A percentile compares a stretch with the other conserved stretches of the same genome.
phyloP scores from a whole-genome alignment of 2,888 invertebrate genomes.

The Saturnia japonica region DNA sequence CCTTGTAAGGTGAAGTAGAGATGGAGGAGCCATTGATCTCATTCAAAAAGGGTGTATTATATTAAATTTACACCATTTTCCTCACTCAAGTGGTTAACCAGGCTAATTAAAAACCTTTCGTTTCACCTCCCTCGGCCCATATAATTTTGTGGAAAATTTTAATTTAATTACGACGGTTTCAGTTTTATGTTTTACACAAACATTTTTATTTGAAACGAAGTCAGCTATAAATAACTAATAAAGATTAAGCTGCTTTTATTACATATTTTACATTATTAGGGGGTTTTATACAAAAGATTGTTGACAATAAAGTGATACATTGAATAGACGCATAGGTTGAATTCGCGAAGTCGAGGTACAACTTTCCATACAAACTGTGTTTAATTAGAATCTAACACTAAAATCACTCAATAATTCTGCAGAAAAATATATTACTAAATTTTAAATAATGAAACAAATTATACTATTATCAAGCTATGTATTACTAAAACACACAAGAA shows the following conservation, averaged over 20 bases:
- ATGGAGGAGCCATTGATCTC: slow-evolving; percentile 11
- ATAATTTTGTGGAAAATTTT: slow-evolving; percentile 22
- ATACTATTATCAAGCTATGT: no score
- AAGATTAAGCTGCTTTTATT: not conserved
- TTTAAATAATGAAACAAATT: no score
- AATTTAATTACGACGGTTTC: slow-evolving; percentile 16
- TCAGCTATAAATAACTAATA: not conserved
- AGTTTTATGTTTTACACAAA: slow-evolving; percentile 15
- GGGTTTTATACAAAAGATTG: not conserved
- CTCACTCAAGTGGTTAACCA: slow-evolving; percentile 27
- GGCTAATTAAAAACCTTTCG: slow-evolving; percentile 35
- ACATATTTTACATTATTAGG: not conserved
- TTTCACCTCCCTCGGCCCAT: slow-evolving; percentile 23
- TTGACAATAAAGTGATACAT: not conserved
- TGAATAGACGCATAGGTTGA: no score
- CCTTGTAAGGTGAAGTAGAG: slow-evolving; percentile 2
- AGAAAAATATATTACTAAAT: no score
- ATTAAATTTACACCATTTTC: slow-evolving; percentile 25
- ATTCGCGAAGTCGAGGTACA: no score
- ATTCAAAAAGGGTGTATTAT: slow-evolving; percentile 25
- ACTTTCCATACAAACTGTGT: no score
- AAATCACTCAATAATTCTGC: no score
- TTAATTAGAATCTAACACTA: no score
- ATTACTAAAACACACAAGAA: no score
- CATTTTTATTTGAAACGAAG: slow-evolving; percentile 2